Evolutionary conservation across 2,888 invertebrate species (phyloP), one percentile per base, ranked within the genome.

Genomic region (Ennomos quercinarius): DNA sequence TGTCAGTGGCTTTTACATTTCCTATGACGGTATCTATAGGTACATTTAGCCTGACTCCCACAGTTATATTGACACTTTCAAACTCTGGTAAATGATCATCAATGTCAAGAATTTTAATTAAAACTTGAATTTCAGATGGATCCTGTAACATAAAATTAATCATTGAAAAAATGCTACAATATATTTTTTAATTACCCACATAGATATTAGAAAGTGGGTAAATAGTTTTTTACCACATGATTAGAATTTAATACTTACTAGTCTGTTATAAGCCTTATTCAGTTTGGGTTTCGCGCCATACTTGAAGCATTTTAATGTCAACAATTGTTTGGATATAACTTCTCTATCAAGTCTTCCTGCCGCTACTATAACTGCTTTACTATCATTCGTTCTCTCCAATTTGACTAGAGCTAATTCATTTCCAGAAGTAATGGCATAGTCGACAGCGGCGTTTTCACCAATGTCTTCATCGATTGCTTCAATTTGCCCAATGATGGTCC

Each of bases 81-180:
- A 97, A 97, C 66, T 93, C 86, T 0, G 96, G 96, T 38, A 95
- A 80, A 76, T 97, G 96, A 69, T 97, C 97, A 70, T 97, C 96
- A 12, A 96, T 92, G 67, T 97, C 97, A 2, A 94, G 64, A 0
- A 97, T 86, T 73, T 93, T 94, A 1, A 97, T 88, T 0, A 94
- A 75, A 0, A 96, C 87, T 77, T 95, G 95, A 4, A 95, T 91
- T 80, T 96, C 95, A 0, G 95, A 95, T 0, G 95, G 94, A 73
- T 96, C 96, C 87, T 95, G 89, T 3, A 89, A 86, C 5, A 11
- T 2, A 9, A 45, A n/a, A 2, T 37, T 34, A 17, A 5, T 6
- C 3, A 27, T 27, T 27, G 17, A 27, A 6, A 27, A 27, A 27
- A 27, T 27, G 6, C 4, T 6, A 17, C 4, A 4, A 17, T 2